Conservation (phyloP, 1,140 invertebrate genomes). For the Episyrphus balteatus region DNA sequence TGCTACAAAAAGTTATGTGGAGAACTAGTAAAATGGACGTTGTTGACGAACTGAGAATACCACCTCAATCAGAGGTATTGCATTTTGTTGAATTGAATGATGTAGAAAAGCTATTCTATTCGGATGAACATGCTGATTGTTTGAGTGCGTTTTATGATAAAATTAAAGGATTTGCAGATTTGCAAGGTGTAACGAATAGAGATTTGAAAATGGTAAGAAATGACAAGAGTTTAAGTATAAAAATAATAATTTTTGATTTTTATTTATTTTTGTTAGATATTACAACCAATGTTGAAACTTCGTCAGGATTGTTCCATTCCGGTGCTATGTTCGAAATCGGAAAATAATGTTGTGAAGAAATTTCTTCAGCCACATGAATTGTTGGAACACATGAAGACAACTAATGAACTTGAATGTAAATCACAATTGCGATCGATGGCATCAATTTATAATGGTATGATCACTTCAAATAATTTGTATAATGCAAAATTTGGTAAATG, state of each 20-base stretch:
- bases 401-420: slow-evolving; percentile 52
- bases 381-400: slow-evolving; percentile 51
- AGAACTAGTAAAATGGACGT: slow-evolving; percentile 47
- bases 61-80: slow-evolving; percentile 36
- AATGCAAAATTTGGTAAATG: background rate
- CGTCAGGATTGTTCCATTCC: slow-evolving; percentile 66
- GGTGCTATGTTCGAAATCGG: slow-evolving; percentile 33
- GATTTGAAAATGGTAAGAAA: slow-evolving; percentile 1
- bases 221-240: background rate
- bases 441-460: slow-evolving; percentile 46
- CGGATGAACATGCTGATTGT: slow-evolving; percentile 34
- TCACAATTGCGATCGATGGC: slow-evolving; percentile 52
- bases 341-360: slow-evolving; percentile 12
- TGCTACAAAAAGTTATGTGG: slow-evolving; percentile 57
- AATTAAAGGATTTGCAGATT: background rate
- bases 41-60: slow-evolving; percentile 45
- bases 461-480: no score
- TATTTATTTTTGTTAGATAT: slow-evolving; percentile 20
- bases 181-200: background rate
- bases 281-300: slow-evolving; percentile 53
- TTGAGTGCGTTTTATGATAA: slow-evolving; percentile 3
- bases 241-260: no score
- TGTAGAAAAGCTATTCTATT: slow-evolving; percentile 44
- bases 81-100: slow-evolving; percentile 41
- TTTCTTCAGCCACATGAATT: slow-evolving; percentile 49